Evolutionary conservation across 2,113 vertebrate genomes (phyloP).

Genomic region (Lucifuga dentata): DNA sequence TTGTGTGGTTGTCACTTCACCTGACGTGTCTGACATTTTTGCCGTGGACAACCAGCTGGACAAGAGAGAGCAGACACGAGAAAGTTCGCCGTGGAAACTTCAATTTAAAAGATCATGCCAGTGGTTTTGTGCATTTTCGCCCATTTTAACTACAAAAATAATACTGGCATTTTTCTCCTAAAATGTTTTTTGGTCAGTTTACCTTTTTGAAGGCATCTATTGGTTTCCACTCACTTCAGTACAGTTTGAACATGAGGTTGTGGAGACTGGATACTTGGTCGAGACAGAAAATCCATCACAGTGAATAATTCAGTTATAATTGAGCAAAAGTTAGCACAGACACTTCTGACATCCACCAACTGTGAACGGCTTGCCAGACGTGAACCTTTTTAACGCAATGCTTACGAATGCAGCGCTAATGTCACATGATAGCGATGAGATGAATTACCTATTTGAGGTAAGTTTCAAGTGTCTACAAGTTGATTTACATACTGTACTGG

Average conservation of each 20-base stretch:
- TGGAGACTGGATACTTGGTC: too few species aligned
- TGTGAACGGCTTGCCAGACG: too few species aligned
- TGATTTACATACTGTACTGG: too few species aligned
- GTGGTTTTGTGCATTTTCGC: neutral
- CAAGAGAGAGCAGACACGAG: neutral
- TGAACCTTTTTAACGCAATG: neutral
- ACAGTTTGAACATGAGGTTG: too few species aligned
- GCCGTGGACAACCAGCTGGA: neutral
- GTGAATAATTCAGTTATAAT: neutral
- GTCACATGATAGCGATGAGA: conserved; percentile 22
- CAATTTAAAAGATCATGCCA: neutral
- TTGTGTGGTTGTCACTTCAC: neutral
- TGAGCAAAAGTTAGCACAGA: too few species aligned
- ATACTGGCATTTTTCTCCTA: too few species aligned
- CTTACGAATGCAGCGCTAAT: too few species aligned
- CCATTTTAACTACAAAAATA: too few species aligned
- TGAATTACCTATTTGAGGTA: neutral
- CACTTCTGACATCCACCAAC: too few species aligned
- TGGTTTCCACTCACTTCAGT: too few species aligned
- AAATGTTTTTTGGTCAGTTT: too few species aligned
- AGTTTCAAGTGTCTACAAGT: conserved; percentile 33
- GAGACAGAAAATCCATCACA: neutral
- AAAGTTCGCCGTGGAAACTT: neutral
- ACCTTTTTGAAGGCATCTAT: too few species aligned
- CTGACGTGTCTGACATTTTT: neutral